Evolutionary conservation across 2,888 invertebrate genomes (phyloP), one percentile per base, ranked within the genome.

Genomic region (Drosophila setosimentum): DNA sequence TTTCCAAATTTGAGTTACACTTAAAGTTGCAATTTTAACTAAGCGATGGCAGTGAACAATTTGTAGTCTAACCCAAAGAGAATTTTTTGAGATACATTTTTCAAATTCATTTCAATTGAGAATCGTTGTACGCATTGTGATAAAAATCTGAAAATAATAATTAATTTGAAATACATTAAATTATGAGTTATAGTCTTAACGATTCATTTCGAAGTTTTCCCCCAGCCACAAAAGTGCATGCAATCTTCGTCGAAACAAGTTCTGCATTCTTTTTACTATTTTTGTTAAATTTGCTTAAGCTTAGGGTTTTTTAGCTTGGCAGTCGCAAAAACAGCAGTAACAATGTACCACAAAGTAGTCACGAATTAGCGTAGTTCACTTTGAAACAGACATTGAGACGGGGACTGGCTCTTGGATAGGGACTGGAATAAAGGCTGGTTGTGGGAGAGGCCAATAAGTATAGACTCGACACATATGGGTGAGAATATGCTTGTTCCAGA

Each of bases 321-420:
- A 65, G 67, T 53, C 74, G 62, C 76, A 75, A 42, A 48, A 68
- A 53, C 35, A 62, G 51, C 66, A 55, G 49, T 54, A 66, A 66
- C 42, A 73, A 73, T 62, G 61, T 76, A 74, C 80, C 75, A 86
- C 79, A 83, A 86, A 88, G 75, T 88, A 86, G 86, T 87, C 86
- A 87, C 86, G 86, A 87, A 87, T 89, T 87, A 89, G 89, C 83
- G 81, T 79, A 89, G 78, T 74, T 85, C 70, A 82, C 55, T 61
- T 79, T 69, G 69, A 59, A 63, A 54, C 62, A 57, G 75, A 58
- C 29, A 37, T 27, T 49, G 59, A 54, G 42, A 37, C n/a, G 11
- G 59, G 45, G 48, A 33, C 35, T 50, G 73, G 33, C 27, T 11
- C 27, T 37, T 59, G 40, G 27, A 21, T 64, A 64, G 62, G 57